Evolutionary conservation across 2,888 invertebrate species (phyloP), one percentile per base, ranked within the genome.

Genomic region (Liopterus haemorrhoidalis): DNA sequence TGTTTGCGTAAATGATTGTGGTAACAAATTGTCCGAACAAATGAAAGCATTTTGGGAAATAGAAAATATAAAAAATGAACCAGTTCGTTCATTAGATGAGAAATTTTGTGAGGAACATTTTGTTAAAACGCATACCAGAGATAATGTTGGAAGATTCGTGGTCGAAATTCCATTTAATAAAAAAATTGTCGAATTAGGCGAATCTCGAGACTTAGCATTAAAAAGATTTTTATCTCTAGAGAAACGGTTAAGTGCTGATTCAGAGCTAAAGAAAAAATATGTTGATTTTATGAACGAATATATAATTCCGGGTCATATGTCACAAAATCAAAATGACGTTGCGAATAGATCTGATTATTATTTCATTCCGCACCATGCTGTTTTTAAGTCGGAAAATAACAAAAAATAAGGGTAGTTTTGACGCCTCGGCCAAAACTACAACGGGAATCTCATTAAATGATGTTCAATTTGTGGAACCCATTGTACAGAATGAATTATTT

Each of bases 61-160:
- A 5, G 55, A 60, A 50, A 55, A 55, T 41, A 20, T 53, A 27
- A 47, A 50, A 5, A 8, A 35, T 9, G 36, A 31, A 14, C 18
- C 21, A 19, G 18, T 42, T 21, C 45, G 47, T 14, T 52, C 54
- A 3, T 31, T 30, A 9, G 56, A 53, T 12, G 54, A 59, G 15
- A 47, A 49, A 18, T 46, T 52, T 36, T 57, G 53, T 35, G 57
- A 57, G 46, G 28, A 44, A 11, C 51, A 54, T 25, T 58, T 59
- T 32, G 18, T 22, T 11, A 27, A 50, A 4, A 56, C 53, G 9
- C 48, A 49, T 12, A 35, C 31, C 9, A 43, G 53, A 15, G 46
- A 53, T 41, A 28, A 36, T 12, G 37, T 50, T 12, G 57, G 58
- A 2, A 48, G 53, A 33, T 61, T 57, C 46, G 40, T 49, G 3